phyloP scores from a whole-genome alignment of 92 coral and sea anemone genomes.

The Actinostola sp. region DNA sequence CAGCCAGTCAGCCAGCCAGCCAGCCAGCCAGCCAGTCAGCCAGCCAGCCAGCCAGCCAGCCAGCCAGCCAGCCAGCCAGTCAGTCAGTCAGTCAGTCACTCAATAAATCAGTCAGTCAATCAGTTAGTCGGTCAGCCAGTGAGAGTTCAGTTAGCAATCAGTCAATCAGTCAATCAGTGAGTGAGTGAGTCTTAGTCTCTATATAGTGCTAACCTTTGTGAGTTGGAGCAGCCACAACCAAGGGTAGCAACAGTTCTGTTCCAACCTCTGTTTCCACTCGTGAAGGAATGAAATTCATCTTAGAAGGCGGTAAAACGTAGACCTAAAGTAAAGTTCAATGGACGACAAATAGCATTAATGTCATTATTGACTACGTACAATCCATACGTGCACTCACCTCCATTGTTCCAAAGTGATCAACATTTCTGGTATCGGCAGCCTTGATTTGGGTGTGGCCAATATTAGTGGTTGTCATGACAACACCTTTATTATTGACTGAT shows the following conservation, averaged over 20 bases:
- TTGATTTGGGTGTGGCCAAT: conserved; percentile 84
- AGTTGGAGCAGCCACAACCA: conserved; percentile 86
- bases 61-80: no score
- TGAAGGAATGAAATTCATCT: conserved; percentile 90
- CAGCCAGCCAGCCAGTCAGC: no score
- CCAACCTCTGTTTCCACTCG: conserved; percentile 92
- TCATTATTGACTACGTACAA: not conserved
- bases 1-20: no score
- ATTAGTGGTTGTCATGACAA: conserved; percentile 75
- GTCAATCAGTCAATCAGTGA: no score
- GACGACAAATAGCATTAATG: no score
- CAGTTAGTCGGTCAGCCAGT: no score
- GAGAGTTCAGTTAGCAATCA: no score
- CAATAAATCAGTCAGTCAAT: no score
- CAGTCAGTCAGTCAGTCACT: no score
- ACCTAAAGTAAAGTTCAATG: conserved; percentile 48
- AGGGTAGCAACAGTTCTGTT: conserved; percentile 67
- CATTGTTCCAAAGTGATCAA: conserved; percentile 78
- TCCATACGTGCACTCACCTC: no score
- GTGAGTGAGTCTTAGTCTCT: not conserved
- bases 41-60: no score
- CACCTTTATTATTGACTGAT: conserved; percentile 89
- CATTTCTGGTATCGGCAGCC: conserved; percentile 89
- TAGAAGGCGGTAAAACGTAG: conserved; percentile 85
- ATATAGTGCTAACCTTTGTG: conserved; percentile 54